These are phyloP conservation scores for Oncorhynchus gorbuscha DNA, from an alignment of 2,113 vertebrate genomes.

Conservation along the genomic window DNA sequence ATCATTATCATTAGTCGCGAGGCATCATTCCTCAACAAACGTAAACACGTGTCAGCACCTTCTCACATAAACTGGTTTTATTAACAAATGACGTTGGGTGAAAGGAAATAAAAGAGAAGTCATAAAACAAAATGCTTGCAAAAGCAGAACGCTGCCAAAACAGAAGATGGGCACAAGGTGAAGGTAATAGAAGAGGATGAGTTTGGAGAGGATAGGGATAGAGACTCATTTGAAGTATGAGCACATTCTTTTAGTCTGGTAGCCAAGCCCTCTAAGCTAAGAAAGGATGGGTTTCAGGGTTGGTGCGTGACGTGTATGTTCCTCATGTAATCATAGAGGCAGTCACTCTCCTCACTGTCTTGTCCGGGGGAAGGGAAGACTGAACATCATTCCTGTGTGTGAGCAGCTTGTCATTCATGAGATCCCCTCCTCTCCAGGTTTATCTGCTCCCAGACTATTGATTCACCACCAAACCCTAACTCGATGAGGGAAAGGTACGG, in stretches of 20 bases:
- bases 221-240: constrained; percentile 19
- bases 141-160: too few relatives aligned
- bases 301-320: constrained; percentile 21
- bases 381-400: constrained; percentile 34
- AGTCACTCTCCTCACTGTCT: constrained; percentile 15
- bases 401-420: constrained; percentile 23
- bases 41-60: constrained; percentile 26
- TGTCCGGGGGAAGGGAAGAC: constrained; percentile 7
- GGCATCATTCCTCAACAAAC: constrained; percentile 23
- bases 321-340: constrained; percentile 41
- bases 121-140: neutral
- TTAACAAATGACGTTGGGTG: constrained; percentile 23
- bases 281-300: constrained; percentile 21
- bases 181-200: constrained; percentile 5
- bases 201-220: constrained; percentile 3
- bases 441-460: constrained; percentile 42
- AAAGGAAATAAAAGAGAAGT: constrained; percentile 18
- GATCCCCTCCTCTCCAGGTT: constrained; percentile 18
- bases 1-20: constrained; percentile 25
- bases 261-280: constrained; percentile 13
- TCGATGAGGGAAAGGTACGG: constrained; percentile 10
- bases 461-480: constrained; percentile 34
- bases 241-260: constrained; percentile 13
- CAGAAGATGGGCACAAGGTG: neutral
- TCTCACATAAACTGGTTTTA: constrained; percentile 25